Conservation (phyloP, 2,113 vertebrate genomes). For the Oncorhynchus masou region DNA sequence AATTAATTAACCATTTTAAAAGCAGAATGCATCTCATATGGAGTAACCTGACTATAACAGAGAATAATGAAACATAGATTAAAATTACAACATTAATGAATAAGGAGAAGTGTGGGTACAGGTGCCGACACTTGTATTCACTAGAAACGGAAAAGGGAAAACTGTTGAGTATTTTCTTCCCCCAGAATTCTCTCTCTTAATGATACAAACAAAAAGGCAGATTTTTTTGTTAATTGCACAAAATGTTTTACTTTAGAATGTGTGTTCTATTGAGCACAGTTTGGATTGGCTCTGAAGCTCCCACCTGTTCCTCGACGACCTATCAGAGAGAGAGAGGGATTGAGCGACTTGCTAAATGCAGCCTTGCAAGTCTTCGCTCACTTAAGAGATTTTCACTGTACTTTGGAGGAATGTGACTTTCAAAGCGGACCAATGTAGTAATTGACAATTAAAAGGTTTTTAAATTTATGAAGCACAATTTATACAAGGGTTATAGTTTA, state of each 20-base stretch:
- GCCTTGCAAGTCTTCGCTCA: slow-evolving; percentile 61
- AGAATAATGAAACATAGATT: slow-evolving; percentile 27
- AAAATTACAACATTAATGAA: slow-evolving; percentile 18
- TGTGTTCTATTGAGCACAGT: not conserved
- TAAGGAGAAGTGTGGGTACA: not conserved
- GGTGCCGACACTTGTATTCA: slow-evolving; percentile 41
- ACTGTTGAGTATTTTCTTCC: slow-evolving; percentile 2
- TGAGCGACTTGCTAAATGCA: slow-evolving; percentile 44
- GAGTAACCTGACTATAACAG: not conserved
- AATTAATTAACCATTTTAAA: slow-evolving; percentile 8
- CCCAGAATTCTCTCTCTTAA: slow-evolving; percentile 19
- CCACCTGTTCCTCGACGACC: not conserved
- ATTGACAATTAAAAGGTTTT: slow-evolving; percentile 58
- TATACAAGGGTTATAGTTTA: slow-evolving; percentile 70
- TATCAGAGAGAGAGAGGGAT: slow-evolving; percentile 6
- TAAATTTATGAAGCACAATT: slow-evolving; percentile 78
- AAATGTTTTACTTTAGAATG: not conserved
- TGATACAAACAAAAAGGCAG: not conserved
- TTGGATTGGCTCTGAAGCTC: not conserved
- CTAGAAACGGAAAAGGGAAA: not conserved
- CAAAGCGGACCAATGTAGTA: slow-evolving; percentile 72
- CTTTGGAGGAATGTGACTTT: slow-evolving; percentile 65
- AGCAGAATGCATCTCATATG: slow-evolving; percentile 19
- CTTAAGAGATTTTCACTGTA: slow-evolving; percentile 52
- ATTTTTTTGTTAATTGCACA: slow-evolving; percentile 4